phyloP scores from a whole-genome alignment of 2,888 invertebrate species.

The Dicyrtoma fusca region DNA sequence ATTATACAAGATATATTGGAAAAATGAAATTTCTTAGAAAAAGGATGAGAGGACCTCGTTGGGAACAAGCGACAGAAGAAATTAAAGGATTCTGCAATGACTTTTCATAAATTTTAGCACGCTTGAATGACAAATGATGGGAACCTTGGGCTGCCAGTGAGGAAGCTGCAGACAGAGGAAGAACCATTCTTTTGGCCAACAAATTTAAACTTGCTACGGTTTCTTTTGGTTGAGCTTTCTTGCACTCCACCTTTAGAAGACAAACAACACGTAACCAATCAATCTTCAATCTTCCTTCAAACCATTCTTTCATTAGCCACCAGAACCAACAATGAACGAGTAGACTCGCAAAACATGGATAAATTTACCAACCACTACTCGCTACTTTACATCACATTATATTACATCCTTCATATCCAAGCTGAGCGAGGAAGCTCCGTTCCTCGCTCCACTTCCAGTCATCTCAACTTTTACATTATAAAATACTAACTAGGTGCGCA shows the following conservation, averaged over 20 bases:
- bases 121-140: slow-evolving; percentile 40
- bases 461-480: not conserved
- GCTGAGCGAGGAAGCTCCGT: too few species aligned
- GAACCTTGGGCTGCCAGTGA: slow-evolving; percentile 55
- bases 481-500: too few species aligned
- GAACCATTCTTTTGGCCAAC: slow-evolving; percentile 56
- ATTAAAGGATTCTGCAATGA: slow-evolving; percentile 41
- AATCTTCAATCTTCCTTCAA: not conserved
- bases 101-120: slow-evolving; percentile 38
- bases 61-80: slow-evolving; percentile 34
- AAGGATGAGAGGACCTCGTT: slow-evolving; percentile 39
- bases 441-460: too few species aligned
- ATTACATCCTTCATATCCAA: too few species aligned
- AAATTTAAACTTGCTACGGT: slow-evolving; percentile 55
- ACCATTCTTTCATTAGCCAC: slow-evolving; percentile 4
- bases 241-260: slow-evolving; percentile 57
- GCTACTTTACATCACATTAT: too few species aligned
- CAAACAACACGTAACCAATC: not conserved
- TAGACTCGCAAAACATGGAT: too few species aligned
- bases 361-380: too few species aligned
- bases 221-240: slow-evolving; percentile 59
- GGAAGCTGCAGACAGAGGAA: slow-evolving; percentile 54
- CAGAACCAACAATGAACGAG: not conserved
- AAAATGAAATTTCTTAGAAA: slow-evolving; percentile 35
- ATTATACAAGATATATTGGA: slow-evolving; percentile 7